Evolutionary conservation across 2,888 invertebrate species (phyloP), one percentile per base, ranked within the genome.

Genomic region (Empis stercorea): DNA sequence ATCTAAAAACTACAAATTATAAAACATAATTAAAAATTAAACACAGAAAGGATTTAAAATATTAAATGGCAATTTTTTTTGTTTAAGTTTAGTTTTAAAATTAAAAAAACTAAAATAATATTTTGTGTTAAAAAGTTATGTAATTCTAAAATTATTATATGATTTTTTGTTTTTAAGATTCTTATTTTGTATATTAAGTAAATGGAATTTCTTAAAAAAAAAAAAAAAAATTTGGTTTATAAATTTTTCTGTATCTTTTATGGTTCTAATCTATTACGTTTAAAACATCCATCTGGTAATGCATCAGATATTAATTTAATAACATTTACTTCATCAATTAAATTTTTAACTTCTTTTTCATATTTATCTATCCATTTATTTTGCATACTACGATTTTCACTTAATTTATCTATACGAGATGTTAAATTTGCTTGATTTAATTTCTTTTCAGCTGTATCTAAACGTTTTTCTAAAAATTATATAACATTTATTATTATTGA

Each of bases 261-360:
- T 13, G 68, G 68, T 64, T 92, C 91, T 36, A 91, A 73, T 52
- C 80, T 79, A 45, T 83, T 75, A 55, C 81, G 75, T 62, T 85
- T 87, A 71, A 80, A 87, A 67, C 94, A 94, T 2, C 76, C 76
- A 1, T 76, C 74, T 0, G 94, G 95, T 51, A 95, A 73, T 48
- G 87, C 78, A 46, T 80, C 78, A 2, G 83, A 74, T 56, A 95
- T 93, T 45, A 81, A 78, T 58, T 83, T 81, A 44, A 94, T 80
- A 62, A 91, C 92, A 9, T 78, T 76, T 4, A 94, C 92, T 66
- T 94, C 91, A 2, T 70, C 70, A 52, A 76, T 71, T 11, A 93
- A 72, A 48, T 77, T 71, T 40, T 71, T 73, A 42, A 89, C 76
- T 60, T 91, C 87, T 13, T 81, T 81, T 61, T 84, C 81, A 59